Conservation (phyloP, 2,797 vertebrate genomes). For the Labroides dimidiatus region DNA sequence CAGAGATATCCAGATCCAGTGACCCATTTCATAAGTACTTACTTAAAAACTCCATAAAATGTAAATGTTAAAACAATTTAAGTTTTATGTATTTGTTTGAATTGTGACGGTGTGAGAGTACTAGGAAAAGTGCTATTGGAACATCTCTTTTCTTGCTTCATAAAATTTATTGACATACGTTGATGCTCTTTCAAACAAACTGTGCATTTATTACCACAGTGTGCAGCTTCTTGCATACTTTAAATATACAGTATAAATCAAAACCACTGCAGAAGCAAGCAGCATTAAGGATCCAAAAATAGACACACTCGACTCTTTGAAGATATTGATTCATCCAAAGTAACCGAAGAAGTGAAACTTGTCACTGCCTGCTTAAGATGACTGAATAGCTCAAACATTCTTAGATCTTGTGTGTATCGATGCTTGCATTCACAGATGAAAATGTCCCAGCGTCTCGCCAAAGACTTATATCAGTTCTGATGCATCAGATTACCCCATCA, state of each 20-base stretch:
- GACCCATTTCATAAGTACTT: too few species aligned
- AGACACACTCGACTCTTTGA: background rate
- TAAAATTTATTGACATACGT: background rate
- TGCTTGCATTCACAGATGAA: background rate
- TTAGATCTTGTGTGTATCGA: background rate
- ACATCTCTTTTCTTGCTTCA: background rate
- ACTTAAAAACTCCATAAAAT: too few species aligned
- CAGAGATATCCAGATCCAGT: too few species aligned
- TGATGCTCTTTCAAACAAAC: background rate
- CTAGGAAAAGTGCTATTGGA: background rate
- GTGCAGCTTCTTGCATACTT: background rate
- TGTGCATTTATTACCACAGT: background rate
- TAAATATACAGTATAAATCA: conserved; percentile 22
- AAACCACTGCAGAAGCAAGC: conserved; percentile 1
- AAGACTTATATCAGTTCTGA: conserved; percentile 59
- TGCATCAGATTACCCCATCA: conserved; percentile 77
- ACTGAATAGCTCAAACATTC: background rate
- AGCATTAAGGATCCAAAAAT: conserved; percentile 15
- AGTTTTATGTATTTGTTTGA: background rate
- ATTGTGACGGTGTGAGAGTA: background rate
- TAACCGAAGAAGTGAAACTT: conserved; percentile 11
- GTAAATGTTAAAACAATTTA: too few species aligned
- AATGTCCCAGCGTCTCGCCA: conserved; percentile 38
- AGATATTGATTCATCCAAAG: conserved; percentile 2
- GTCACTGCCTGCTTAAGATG: background rate